Evolutionary conservation across 2,888 invertebrate genomes (phyloP).

Genomic region (Stenichneumon culpator): DNA sequence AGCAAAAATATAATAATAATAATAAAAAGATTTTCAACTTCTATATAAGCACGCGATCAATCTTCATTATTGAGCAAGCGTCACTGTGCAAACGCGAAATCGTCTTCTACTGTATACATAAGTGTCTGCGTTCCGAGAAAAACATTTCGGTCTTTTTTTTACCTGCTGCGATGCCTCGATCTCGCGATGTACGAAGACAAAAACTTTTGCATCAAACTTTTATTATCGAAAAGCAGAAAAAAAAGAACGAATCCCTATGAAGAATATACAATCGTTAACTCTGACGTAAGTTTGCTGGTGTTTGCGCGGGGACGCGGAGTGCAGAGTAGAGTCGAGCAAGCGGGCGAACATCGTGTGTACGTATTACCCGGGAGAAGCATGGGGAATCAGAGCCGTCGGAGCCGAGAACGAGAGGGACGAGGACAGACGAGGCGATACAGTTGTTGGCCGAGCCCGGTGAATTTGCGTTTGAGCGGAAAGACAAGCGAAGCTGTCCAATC

Average conservation of each 20-base stretch:
- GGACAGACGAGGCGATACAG: constrained; percentile 1
- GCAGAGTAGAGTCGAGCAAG: constrained; percentile 19
- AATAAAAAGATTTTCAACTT: not conserved
- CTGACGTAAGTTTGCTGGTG: constrained; percentile 57
- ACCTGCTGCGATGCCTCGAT: constrained; percentile 28
- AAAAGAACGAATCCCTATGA: not conserved
- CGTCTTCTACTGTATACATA: constrained; percentile 55
- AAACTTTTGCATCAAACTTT: constrained; percentile 20
- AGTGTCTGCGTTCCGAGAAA: constrained; percentile 25
- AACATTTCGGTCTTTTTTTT: constrained; percentile 22
- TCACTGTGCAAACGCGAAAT: constrained; percentile 53
- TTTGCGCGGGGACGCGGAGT: constrained; percentile 25
- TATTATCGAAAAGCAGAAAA: not conserved
- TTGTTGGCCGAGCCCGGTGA: not conserved
- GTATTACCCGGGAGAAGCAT: constrained; percentile 28
- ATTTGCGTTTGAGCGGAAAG: not conserved
- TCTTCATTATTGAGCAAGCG: constrained; percentile 27
- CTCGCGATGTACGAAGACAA: constrained; percentile 2
- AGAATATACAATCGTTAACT: constrained; percentile 41
- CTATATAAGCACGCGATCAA: not conserved
- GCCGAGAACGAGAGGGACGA: constrained; percentile 8
- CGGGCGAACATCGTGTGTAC: constrained; percentile 43
- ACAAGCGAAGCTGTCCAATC: not conserved
- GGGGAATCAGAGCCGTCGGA: constrained; percentile 41
- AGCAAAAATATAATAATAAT: not conserved